Evolutionary conservation across 1,140 invertebrate genomes (phyloP).

Genomic region (Habropoda laboriosa): DNA sequence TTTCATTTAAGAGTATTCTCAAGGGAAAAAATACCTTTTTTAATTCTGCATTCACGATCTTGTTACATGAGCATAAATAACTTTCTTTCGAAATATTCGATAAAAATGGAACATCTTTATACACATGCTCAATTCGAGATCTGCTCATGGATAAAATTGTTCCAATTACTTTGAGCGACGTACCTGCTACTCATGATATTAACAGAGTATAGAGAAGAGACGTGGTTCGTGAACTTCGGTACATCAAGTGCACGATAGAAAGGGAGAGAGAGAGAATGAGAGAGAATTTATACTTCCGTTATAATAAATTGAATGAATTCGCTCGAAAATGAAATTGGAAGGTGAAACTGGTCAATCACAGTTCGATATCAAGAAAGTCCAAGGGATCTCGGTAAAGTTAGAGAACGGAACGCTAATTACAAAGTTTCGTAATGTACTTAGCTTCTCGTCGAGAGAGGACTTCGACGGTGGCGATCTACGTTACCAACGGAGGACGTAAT

Average conservation of each 20-base stretch:
- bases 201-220: neutral
- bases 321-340: conserved; percentile 11
- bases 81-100: neutral
- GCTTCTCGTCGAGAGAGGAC: neutral
- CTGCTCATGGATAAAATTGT: neutral
- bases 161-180: conserved; percentile 3
- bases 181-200: neutral
- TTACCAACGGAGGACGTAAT: neutral
- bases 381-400: neutral
- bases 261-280: no score
- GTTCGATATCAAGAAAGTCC: neutral
- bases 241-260: neutral
- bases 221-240: neutral
- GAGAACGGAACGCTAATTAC: neutral
- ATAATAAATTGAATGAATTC: neutral
- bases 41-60: no score
- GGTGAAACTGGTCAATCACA: neutral
- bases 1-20: neutral
- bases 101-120: neutral
- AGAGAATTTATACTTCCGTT: no score
- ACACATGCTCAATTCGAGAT: neutral
- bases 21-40: neutral
- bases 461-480: neutral
- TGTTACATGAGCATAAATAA: no score
- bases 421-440: neutral